phyloP scores from a whole-genome alignment of 2,888 invertebrate species.

The Tipula unca region DNA sequence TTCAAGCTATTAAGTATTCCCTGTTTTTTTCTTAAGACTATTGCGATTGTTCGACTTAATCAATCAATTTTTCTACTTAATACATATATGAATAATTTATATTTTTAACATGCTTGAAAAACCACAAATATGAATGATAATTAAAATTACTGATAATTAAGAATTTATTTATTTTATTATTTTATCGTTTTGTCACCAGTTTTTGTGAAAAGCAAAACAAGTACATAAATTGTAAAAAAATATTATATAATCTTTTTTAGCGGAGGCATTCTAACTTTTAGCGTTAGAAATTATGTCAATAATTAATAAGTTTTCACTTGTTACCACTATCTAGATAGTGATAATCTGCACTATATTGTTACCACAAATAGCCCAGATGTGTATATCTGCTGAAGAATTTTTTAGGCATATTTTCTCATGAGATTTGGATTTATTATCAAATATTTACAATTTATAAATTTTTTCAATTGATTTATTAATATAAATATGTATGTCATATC shows the following conservation, averaged over 20 bases:
- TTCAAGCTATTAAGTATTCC: too few species aligned
- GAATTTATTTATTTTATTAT: not conserved
- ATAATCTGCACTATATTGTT: not conserved
- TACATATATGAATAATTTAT: too few species aligned
- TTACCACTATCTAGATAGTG: not conserved
- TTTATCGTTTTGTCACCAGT: not conserved
- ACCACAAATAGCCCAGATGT: not conserved
- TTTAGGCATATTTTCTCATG: not conserved
- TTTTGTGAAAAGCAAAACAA: not conserved
- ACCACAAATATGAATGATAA: not conserved
- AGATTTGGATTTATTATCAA: not conserved
- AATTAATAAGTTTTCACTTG: not conserved
- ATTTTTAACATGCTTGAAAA: not conserved
- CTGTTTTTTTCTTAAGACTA: too few species aligned
- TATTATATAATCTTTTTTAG: not conserved
- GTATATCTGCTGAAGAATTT: not conserved
- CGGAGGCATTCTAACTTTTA: not conserved
- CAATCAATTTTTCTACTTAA: too few species aligned
- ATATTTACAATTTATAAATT: not conserved
- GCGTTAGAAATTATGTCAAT: not conserved
- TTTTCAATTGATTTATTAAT: not conserved
- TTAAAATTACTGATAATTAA: not conserved
- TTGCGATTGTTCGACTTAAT: too few species aligned
- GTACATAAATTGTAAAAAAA: not conserved
- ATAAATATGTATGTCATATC: too few species aligned